Base-by-base conservation (phyloP, 2,113 vertebrate species). In the Tautogolabrus adspersus region DNA sequence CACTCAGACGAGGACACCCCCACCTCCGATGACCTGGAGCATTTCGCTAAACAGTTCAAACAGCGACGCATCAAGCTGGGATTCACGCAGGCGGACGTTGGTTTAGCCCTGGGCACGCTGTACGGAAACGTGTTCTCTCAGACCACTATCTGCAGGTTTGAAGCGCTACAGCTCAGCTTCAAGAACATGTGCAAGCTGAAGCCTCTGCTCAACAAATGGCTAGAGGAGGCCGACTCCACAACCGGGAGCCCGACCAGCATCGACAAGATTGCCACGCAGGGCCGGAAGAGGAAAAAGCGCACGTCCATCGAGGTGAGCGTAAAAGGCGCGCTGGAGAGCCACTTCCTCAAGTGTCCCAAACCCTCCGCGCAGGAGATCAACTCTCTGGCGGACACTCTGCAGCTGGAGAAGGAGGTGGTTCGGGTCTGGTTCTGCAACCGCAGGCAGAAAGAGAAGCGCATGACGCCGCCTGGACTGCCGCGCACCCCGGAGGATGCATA, bases 371-470 rank as follows among this genome's bases (percentile, higher is more conserved):
- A 97, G 93, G 98, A 99, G 94, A 99, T 99, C 93, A 93, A 94
- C 88, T 93, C 94, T 81, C 94, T 99, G 82, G 97, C 97, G 76
- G 96, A 97, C 89, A 94, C 93, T 65, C 93, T 98, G 78, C 96
- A 97, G 92, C 93, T 97, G 76, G 97, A 98, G 81, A 97, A 98
- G 85, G 97, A 98, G 91, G 97, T 98, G 88, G 97, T 98, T 84
- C 90, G 97, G 82, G 98, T 99, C 80, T 99, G 98, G 97, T 99
- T 99, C 94, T 99, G 98, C 94, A 99, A 99, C 91, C 96, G 98
- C 82, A 95, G 98, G 92, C 98, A 99, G 89, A 99, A 99, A 72
- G 97, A 99, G 93, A 99, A 99, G 91, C 95, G 97, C 87, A 99
- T 99, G 98, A 99, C 97, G 85, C 98, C 97, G 40, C 98, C 97